phyloP scores from a whole-genome alignment of 2,888 invertebrate genomes.

The Serrognathus titanus region DNA sequence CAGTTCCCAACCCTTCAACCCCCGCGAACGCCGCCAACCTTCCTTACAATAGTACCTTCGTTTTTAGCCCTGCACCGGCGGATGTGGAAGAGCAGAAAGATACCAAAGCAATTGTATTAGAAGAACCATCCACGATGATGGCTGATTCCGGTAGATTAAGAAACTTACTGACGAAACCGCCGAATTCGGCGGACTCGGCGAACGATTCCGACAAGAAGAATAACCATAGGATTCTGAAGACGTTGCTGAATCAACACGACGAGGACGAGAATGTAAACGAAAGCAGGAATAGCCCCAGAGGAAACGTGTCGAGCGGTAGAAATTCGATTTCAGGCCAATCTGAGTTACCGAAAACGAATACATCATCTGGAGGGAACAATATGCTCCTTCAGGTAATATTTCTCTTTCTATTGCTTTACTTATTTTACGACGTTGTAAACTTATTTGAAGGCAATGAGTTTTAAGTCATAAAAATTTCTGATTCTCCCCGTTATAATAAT shows the following conservation, averaged over 20 bases:
- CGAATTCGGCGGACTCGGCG: constrained; percentile 39
- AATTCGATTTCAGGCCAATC: constrained; percentile 50
- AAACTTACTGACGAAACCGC: constrained; percentile 55
- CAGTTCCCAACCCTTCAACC: constrained; percentile 42
- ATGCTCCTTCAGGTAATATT: constrained; percentile 63
- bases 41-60: constrained; percentile 54
- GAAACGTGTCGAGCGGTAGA: constrained; percentile 27
- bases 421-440: not conserved
- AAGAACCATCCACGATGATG: constrained; percentile 34
- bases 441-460: no score
- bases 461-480: no score
- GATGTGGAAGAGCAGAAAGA: constrained; percentile 52
- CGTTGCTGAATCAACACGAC: constrained; percentile 65
- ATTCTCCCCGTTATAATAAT: no score
- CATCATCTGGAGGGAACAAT: constrained; percentile 49
- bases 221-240: constrained; percentile 56
- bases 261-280: constrained; percentile 55
- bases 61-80: constrained; percentile 63
- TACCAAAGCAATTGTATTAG: constrained; percentile 50
- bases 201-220: constrained; percentile 46
- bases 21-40: constrained; percentile 32
- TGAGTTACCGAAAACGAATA: constrained; percentile 33
- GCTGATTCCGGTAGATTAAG: constrained; percentile 59
- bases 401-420: not conserved
- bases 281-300: constrained; percentile 47